These are phyloP conservation scores for Telmatochromis sp. DNA, from an alignment of 2,113 vertebrate species.

Conservation along the genomic window DNA sequence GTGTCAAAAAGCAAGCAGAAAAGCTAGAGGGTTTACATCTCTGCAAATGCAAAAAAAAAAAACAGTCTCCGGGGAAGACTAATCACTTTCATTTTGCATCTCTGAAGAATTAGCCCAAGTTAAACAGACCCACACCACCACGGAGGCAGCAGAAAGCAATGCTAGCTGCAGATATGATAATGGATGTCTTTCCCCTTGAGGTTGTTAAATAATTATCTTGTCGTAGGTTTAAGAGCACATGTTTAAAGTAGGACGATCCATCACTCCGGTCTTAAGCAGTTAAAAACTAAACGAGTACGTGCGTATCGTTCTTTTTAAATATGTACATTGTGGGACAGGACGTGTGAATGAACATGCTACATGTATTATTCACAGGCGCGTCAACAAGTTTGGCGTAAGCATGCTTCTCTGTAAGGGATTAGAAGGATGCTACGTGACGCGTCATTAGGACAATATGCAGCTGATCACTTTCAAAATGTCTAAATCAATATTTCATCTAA, in stretches of 20 bases:
- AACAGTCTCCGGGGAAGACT: conserved; percentile 1
- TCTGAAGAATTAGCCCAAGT: conserved; percentile 42
- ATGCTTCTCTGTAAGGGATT: background rate
- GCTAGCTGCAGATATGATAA: conserved; percentile 31
- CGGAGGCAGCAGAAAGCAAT: background rate
- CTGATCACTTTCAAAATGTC: background rate
- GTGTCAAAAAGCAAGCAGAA: background rate
- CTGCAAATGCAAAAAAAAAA: background rate
- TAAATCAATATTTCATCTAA: background rate
- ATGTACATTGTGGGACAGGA: background rate
- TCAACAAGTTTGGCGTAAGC: background rate
- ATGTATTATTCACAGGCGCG: background rate
- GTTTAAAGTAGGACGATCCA: conserved; percentile 17
- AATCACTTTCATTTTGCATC: conserved; percentile 47
- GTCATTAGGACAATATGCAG: background rate
- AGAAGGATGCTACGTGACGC: background rate
- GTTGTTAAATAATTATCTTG: conserved; percentile 62
- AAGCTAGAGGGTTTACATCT: background rate
- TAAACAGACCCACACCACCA: conserved; percentile 36
- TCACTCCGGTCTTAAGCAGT: background rate
- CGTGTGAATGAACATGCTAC: background rate
- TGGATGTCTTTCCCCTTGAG: conserved; percentile 37
- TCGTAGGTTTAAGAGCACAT: conserved; percentile 22
- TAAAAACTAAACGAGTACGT: background rate
- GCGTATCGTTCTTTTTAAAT: background rate